Percentiles rank a stretch among this genome's conserved stretches.
Conservation (phyloP, 2,888 invertebrate species). For the Priocnemis perturbator region DNA sequence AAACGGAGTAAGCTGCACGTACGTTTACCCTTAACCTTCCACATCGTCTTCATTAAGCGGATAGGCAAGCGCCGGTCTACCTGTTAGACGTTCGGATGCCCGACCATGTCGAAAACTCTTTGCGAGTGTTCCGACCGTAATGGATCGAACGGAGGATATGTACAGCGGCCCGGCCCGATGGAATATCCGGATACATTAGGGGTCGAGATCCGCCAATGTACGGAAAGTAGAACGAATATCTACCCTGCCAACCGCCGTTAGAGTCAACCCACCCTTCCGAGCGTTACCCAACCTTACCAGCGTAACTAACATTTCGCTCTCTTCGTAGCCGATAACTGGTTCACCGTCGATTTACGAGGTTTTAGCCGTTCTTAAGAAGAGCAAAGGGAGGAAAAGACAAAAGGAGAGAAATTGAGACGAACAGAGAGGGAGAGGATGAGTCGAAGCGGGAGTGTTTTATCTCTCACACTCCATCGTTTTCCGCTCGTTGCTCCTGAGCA, state of each 20-base stretch:
- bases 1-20: no score
- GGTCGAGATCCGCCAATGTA: constrained; percentile 42
- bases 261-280: constrained; percentile 30
- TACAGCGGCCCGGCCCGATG: constrained; percentile 27
- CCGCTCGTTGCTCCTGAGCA: constrained; percentile 43
- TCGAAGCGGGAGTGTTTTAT: constrained; percentile 33
- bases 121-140: constrained; percentile 24
- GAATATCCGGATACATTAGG: constrained; percentile 45
- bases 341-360: constrained; percentile 57
- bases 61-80: constrained; percentile 4
- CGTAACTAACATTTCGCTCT: constrained; percentile 62
- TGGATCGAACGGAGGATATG: constrained; percentile 31
- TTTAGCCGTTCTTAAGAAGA: constrained; percentile 37
- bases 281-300: constrained; percentile 43
- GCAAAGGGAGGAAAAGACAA: constrained; percentile 24
- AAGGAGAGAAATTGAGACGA: neutral
- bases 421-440: neutral
- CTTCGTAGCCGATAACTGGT: constrained; percentile 56
- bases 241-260: constrained; percentile 32
- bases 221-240: constrained; percentile 53
- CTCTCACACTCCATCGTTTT: constrained; percentile 49
- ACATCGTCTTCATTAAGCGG: neutral
- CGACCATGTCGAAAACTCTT: constrained; percentile 22
- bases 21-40: no score
- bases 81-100: constrained; percentile 21